These are phyloP conservation scores for Hipparchia sbordonii DNA, from an alignment of 2,888 invertebrate genomes.

Conservation along the genomic window DNA sequence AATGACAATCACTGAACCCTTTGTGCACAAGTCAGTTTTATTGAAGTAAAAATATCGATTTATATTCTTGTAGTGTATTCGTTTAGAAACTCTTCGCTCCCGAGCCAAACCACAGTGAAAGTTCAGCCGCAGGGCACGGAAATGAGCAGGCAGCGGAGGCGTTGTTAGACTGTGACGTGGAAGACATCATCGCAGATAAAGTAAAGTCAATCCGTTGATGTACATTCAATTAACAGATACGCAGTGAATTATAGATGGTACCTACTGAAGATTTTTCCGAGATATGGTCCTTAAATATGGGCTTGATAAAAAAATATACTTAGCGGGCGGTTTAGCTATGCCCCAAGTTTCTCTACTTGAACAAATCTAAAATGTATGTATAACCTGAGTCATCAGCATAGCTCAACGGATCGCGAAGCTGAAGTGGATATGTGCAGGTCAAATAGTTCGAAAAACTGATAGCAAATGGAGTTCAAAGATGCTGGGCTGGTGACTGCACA, in stretches of 20 bases:
- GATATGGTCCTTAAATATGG: too few species aligned
- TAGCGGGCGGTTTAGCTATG: too few species aligned
- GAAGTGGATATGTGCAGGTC: too few species aligned
- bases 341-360: too few species aligned
- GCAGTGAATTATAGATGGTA: not conserved
- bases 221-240: not conserved
- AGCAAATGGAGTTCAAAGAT: too few species aligned
- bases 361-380: too few species aligned
- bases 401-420: too few species aligned
- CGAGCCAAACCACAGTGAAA: constrained; percentile 51
- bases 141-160: constrained; percentile 45
- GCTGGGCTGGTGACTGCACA: too few species aligned
- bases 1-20: not conserved
- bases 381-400: too few species aligned
- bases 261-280: too few species aligned
- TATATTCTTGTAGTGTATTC: constrained; percentile 25
- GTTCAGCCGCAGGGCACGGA: constrained; percentile 55
- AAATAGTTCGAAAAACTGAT: too few species aligned
- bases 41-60: not conserved
- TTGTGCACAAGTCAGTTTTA: not conserved
- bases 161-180: constrained; percentile 35
- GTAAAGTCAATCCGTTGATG: constrained; percentile 21
- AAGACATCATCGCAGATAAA: constrained; percentile 39
- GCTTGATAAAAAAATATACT: too few species aligned
- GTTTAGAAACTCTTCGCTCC: constrained; percentile 33